These are phyloP conservation scores for Spilogale gracilis DNA, from an alignment of 2,113 vertebrate genomes.

Conservation along the genomic window DNA sequence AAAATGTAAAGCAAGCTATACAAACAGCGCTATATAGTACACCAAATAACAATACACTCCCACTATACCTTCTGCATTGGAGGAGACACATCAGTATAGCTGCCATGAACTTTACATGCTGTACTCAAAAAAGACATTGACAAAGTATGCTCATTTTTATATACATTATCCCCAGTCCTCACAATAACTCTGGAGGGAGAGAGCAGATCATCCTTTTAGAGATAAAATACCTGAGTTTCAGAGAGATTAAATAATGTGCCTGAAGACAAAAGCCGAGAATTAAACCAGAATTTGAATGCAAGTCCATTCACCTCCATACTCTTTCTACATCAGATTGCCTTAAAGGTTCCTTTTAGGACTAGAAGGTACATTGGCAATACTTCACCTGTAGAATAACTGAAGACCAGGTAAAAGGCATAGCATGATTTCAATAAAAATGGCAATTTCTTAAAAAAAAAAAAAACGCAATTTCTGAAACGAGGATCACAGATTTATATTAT, in stretches of 20 bases:
- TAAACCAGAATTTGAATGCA: not conserved
- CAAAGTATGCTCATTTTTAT: not conserved
- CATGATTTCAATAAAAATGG: conserved; percentile 24
- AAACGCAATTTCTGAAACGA: not conserved
- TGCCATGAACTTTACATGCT: not conserved
- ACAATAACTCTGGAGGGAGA: not conserved
- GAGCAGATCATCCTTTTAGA: not conserved
- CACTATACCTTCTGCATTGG: not conserved
- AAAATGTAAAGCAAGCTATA: conserved; percentile 27
- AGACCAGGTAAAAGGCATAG: not conserved
- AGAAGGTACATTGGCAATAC: not conserved
- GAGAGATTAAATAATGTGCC: not conserved
- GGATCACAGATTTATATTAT: not conserved
- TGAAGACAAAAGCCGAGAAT: conserved; percentile 25
- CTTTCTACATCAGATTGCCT: not conserved
- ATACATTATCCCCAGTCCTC: not conserved
- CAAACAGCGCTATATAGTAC: not conserved
- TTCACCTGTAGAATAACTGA: not conserved
- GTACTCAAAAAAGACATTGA: not conserved
- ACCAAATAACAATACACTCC: not conserved
- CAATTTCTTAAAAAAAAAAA: not conserved
- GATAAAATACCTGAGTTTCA: not conserved
- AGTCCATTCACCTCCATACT: not conserved
- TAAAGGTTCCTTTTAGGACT: not conserved
- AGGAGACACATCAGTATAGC: not conserved